phyloP scores from a whole-genome alignment of 2,797 vertebrate species.

The Acipenser ruthenus region DNA sequence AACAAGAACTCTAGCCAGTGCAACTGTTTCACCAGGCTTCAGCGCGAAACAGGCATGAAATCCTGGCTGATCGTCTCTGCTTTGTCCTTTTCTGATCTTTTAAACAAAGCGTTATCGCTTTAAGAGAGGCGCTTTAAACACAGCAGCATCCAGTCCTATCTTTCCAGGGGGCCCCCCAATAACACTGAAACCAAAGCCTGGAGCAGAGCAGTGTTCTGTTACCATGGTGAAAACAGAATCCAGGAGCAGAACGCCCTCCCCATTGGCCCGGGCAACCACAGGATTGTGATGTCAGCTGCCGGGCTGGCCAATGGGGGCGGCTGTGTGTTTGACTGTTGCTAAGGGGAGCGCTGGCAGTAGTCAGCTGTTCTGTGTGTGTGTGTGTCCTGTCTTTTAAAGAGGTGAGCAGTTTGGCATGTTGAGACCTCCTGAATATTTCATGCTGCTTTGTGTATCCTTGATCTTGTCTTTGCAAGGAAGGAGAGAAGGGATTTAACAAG shows the following conservation, averaged over 20 bases:
- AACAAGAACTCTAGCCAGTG: too few relatives aligned
- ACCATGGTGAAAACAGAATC: conserved; percentile 67
- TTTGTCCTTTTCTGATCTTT: conserved; percentile 12
- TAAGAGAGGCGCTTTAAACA: conserved; percentile 17
- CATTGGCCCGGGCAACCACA: conserved; percentile 56
- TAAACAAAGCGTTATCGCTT: background rate
- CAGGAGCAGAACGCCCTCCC: conserved; percentile 49
- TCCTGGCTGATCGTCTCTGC: conserved; percentile 28
- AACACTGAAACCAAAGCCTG: conserved; percentile 26
- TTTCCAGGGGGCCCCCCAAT: conserved; percentile 25
- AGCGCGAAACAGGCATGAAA: too few relatives aligned
- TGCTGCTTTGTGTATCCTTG: conserved; percentile 31
- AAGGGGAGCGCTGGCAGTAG: conserved; percentile 64
- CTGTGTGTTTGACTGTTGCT: conserved; percentile 61
- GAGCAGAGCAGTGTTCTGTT: conserved; percentile 57
- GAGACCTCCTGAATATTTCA: conserved; percentile 64
- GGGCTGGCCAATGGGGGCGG: conserved; percentile 53
- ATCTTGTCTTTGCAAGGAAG: too few relatives aligned
- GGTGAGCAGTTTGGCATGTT: conserved; percentile 44
- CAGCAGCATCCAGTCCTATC: background rate
- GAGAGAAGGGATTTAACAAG: too few relatives aligned
- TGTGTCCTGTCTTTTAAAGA: conserved; percentile 20
- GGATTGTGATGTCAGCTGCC: conserved; percentile 57
- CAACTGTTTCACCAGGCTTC: too few relatives aligned
- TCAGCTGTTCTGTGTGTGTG: conserved; percentile 47